Evolutionary conservation across 2,888 invertebrate species (phyloP).

Genomic region (Lasioglossum figueresi): DNA sequence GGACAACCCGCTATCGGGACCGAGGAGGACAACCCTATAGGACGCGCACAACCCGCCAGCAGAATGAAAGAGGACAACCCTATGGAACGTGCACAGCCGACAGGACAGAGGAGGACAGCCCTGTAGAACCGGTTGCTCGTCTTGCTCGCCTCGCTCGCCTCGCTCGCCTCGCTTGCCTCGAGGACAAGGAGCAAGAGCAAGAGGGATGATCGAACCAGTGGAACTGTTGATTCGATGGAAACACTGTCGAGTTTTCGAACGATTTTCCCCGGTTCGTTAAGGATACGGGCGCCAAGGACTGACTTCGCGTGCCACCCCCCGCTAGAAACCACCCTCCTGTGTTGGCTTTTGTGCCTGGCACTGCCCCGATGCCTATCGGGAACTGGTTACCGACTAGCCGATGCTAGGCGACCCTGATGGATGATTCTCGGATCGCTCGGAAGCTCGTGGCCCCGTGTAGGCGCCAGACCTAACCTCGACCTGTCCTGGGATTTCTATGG

Average conservation of each 20-base stretch:
- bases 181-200: conserved; percentile 36
- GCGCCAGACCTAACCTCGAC: background rate
- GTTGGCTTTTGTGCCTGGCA: conserved; percentile 43
- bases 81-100: conserved; percentile 68
- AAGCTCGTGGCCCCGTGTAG: background rate
- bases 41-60: background rate
- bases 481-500: no score
- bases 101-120: background rate
- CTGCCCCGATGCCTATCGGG: conserved; percentile 29
- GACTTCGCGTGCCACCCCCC: conserved; percentile 35
- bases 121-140: conserved; percentile 27
- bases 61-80: background rate
- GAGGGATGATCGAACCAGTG: conserved; percentile 48
- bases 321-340: background rate
- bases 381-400: conserved; percentile 24
- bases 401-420: background rate
- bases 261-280: conserved; percentile 56
- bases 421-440: background rate
- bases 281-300: conserved; percentile 24
- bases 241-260: conserved; percentile 57
- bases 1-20: conserved; percentile 22
- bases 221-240: conserved; percentile 67
- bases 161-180: background rate
- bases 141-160: background rate
- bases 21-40: conserved; percentile 34